Evolutionary conservation across 1,140 invertebrate genomes (phyloP).

Genomic region (Melanaphis sacchari): DNA sequence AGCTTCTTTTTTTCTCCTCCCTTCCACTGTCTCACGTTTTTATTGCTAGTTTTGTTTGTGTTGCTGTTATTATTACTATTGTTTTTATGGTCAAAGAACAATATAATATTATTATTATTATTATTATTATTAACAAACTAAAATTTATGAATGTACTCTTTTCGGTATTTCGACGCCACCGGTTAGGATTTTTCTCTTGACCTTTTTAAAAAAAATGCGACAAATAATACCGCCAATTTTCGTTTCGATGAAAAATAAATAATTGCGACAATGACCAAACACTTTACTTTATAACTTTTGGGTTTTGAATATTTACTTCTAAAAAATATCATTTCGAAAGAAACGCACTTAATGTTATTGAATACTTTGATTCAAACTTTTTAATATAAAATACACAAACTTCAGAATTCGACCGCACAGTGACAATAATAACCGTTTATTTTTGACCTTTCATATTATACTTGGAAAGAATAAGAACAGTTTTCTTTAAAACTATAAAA

Average conservation of each 20-base stretch:
- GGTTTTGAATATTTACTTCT: not conserved
- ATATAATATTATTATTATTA: not conserved
- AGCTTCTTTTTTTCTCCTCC: not conserved
- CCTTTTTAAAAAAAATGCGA: not conserved
- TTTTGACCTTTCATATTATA: constrained; percentile 7
- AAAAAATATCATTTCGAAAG: not conserved
- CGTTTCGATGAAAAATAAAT: not conserved
- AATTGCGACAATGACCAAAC: not conserved
- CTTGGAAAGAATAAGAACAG: not conserved
- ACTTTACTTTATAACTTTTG: not conserved
- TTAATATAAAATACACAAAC: constrained; percentile 16
- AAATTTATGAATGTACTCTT: not conserved
- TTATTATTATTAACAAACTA: constrained; percentile 1
- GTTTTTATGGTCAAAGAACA: not conserved
- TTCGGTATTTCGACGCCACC: not conserved
- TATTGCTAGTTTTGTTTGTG: constrained; percentile 10
- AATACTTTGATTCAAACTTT: not conserved
- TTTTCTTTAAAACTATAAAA: constrained; percentile 17
- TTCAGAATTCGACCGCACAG: not conserved
- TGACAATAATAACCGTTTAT: not conserved
- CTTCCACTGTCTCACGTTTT: not conserved
- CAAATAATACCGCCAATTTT: not conserved
- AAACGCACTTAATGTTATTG: not conserved
- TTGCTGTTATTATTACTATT: not conserved
- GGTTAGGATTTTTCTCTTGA: not conserved